A percentile compares a stretch with the other conserved stretches of the same genome.
phyloP scores from a whole-genome alignment of 1,140 invertebrate genomes.

The Drosophila nasuta region DNA sequence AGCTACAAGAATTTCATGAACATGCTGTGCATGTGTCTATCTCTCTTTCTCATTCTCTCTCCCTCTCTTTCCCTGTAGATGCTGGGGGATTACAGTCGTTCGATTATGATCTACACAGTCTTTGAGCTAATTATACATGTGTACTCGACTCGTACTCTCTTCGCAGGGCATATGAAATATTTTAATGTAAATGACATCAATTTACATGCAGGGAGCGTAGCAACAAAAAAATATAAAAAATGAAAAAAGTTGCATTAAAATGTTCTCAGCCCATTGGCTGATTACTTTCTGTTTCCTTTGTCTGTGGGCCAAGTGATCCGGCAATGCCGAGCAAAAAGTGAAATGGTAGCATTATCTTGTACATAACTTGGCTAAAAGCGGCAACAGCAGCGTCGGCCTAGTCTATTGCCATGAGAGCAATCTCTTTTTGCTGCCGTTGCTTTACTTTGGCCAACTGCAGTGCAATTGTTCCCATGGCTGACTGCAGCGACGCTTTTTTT shows the following conservation, averaged over 20 bases:
- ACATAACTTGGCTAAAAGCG: conserved; percentile 18
- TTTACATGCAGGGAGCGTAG: not conserved
- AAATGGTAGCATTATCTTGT: conserved; percentile 22
- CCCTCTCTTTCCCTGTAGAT: conserved; percentile 1
- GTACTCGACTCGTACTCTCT: not conserved
- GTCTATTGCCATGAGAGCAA: conserved; percentile 27
- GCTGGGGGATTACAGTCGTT: conserved; percentile 20
- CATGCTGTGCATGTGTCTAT: not conserved
- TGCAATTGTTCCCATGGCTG: conserved; percentile 25
- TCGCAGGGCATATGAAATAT: conserved; percentile 14
- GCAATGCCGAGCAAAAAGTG: conserved; percentile 23
- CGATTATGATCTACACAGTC: conserved; percentile 19
- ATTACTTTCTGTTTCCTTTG: conserved; percentile 37
- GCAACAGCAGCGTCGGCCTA: not conserved
- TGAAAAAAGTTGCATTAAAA: conserved; percentile 11
- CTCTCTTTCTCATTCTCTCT: not conserved
- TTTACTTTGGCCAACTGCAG: not conserved
- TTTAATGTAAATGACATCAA: conserved; percentile 18
- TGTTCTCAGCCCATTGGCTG: conserved; percentile 21
- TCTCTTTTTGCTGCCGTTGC: conserved; percentile 14
- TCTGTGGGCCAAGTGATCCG: conserved; percentile 13
- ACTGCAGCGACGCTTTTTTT: conserved; percentile 3
- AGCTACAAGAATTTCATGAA: conserved; percentile 21
- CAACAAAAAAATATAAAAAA: not conserved
- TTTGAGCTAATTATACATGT: conserved; percentile 17